Conservation (phyloP, 2,888 invertebrate species). For the Rhopalosiphum nymphaeae region DNA sequence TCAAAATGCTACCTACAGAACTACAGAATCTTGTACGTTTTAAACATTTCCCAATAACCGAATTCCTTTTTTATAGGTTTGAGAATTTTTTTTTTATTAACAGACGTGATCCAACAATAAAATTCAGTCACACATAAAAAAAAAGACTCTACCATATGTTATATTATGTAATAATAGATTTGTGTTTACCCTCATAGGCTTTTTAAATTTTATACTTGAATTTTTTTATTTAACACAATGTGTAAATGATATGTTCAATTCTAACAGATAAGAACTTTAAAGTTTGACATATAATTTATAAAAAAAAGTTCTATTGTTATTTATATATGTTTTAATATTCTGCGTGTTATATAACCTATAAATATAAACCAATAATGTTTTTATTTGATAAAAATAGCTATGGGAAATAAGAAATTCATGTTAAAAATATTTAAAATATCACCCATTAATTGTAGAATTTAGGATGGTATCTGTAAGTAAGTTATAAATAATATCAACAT, state of each 20-base stretch:
- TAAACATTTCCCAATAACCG: conserved; percentile 37
- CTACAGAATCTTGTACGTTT: conserved; percentile 19
- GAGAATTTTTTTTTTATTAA: not conserved
- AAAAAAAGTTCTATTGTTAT: not conserved
- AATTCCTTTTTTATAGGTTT: conserved; percentile 34
- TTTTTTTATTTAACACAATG: not conserved
- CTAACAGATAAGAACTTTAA: not conserved
- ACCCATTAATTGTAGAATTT: not conserved
- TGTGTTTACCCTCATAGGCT: not conserved
- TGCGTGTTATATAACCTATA: not conserved
- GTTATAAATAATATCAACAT: not conserved
- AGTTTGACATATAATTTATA: not conserved
- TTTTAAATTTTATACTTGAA: conserved; percentile 15
- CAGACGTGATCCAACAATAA: conserved; percentile 27
- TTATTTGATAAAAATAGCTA: not conserved
- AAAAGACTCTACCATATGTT: conserved; percentile 31
- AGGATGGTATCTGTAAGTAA: not conserved
- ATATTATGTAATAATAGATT: conserved; percentile 19
- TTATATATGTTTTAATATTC: not conserved
- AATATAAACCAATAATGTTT: not conserved
- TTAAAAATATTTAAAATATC: not conserved
- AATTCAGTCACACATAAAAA: not conserved
- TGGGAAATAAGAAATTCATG: not conserved
- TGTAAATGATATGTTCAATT: not conserved
- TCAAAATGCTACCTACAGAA: conserved; percentile 22